A percentile compares a stretch with the other conserved stretches of the same genome.
These are phyloP conservation scores for Gymnothorax reevesii DNA, from an alignment of 2,797 vertebrate genomes.

Conservation along the genomic window DNA sequence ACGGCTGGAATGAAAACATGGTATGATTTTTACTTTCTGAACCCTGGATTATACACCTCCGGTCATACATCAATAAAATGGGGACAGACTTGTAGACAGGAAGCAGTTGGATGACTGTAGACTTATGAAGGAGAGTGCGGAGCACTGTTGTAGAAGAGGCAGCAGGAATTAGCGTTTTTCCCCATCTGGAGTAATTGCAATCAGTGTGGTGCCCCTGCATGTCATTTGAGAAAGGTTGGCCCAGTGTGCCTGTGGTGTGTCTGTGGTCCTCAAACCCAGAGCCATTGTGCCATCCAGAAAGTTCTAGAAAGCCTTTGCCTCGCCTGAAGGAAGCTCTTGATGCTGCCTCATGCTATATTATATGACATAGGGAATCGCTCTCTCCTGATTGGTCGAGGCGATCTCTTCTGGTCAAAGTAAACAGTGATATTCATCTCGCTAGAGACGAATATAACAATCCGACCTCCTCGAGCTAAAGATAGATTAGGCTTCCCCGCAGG, in stretches of 20 bases:
- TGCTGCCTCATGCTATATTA: neutral
- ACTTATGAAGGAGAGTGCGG: neutral
- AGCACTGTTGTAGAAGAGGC: neutral
- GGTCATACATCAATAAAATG: neutral
- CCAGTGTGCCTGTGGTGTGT: neutral
- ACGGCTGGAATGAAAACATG: no score
- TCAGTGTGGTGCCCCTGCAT: slow-evolving; percentile 2
- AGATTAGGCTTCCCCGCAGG: no score
- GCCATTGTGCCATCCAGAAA: neutral
- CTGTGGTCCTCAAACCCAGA: neutral
- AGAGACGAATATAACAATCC: no score
- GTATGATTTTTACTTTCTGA: no score
- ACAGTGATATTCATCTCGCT: no score
- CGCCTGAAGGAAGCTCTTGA: neutral
- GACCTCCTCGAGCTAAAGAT: no score
- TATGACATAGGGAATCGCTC: no score
- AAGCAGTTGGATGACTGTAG: neutral
- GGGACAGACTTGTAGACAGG: neutral
- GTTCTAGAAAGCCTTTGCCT: neutral
- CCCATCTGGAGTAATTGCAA: neutral
- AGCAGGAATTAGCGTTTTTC: neutral
- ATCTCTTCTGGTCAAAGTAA: no score
- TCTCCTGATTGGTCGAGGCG: no score
- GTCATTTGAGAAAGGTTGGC: neutral
- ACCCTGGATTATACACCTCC: no score